Percentiles rank a stretch among this genome's conserved stretches.
These are phyloP conservation scores for Illadopsis cleaveri DNA, from an alignment of 2,113 vertebrate genomes.

Conservation along the genomic window DNA sequence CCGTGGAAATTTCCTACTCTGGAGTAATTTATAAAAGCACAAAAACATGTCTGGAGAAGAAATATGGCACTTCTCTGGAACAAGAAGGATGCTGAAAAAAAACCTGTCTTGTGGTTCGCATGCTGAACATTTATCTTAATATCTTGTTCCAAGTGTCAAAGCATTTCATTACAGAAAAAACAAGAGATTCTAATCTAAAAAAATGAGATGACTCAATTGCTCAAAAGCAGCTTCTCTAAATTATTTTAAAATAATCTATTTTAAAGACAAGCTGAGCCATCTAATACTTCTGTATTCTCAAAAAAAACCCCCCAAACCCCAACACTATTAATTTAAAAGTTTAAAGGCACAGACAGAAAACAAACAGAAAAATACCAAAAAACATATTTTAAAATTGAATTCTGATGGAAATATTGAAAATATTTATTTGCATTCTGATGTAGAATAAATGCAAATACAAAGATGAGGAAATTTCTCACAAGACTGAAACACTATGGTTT, in stretches of 20 bases:
- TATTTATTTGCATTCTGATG: not conserved
- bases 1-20: not conserved
- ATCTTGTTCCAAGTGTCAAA: slow-evolving; percentile 48
- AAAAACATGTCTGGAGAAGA: not conserved
- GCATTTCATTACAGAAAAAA: slow-evolving; percentile 43
- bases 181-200: slow-evolving; percentile 36
- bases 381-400: not conserved
- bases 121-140: slow-evolving; percentile 33
- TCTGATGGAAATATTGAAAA: not conserved
- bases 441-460: not conserved
- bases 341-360: not conserved
- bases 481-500: not conserved
- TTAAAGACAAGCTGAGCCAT: not conserved
- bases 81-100: not conserved
- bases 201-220: slow-evolving; percentile 23
- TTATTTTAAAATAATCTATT: slow-evolving; percentile 24
- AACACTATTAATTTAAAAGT: not conserved
- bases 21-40: not conserved
- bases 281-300: not conserved
- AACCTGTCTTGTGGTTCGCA: not conserved
- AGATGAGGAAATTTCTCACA: not conserved
- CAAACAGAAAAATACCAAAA: not conserved
- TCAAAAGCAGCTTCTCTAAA: slow-evolving; percentile 8
- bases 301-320: not conserved
- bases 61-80: not conserved